A percentile compares a stretch with the other conserved stretches of the same genome.
Evolutionary conservation across 92 coral and sea anemone species (phyloP).

Genomic region (Parazoanthus atlanticus): DNA sequence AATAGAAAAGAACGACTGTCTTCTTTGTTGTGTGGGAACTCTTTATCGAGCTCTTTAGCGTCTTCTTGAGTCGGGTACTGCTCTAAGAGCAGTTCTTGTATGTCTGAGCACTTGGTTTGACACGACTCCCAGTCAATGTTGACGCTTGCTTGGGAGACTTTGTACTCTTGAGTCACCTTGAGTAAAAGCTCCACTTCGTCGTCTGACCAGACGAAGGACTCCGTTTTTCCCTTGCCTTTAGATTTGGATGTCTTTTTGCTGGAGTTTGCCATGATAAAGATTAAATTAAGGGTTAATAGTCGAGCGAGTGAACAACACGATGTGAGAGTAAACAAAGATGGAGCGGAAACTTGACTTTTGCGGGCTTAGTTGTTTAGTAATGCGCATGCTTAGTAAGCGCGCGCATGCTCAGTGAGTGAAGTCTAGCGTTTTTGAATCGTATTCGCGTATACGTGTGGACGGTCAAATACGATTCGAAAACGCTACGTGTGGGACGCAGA

Average conservation of each 20-base stretch:
- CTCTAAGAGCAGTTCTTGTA: constrained; percentile 1
- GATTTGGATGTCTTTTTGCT: constrained; percentile 5
- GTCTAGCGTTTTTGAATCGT: constrained; percentile 4
- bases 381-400: constrained; percentile 4
- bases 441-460: constrained; percentile 9
- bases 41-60: neutral
- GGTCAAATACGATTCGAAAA: too few relatives aligned
- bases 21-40: neutral
- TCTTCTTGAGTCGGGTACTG: neutral
- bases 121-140: constrained; percentile 8
- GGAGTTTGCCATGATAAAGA: neutral
- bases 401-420: constrained; percentile 5
- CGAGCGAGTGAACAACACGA: constrained; percentile 6
- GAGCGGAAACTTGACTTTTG: constrained; percentile 1
- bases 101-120: constrained; percentile 16
- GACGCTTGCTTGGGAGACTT: neutral
- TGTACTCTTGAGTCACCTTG: neutral
- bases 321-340: neutral
- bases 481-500: too few relatives aligned
- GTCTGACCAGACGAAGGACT: constrained; percentile 24
- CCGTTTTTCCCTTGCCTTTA: constrained; percentile 1
- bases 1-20: too few relatives aligned
- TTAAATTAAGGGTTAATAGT: neutral
- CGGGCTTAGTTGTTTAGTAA: constrained; percentile 4
- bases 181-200: constrained; percentile 32